These are phyloP conservation scores for Atta texana DNA, from an alignment of 1,140 invertebrate genomes.

Conservation along the genomic window DNA sequence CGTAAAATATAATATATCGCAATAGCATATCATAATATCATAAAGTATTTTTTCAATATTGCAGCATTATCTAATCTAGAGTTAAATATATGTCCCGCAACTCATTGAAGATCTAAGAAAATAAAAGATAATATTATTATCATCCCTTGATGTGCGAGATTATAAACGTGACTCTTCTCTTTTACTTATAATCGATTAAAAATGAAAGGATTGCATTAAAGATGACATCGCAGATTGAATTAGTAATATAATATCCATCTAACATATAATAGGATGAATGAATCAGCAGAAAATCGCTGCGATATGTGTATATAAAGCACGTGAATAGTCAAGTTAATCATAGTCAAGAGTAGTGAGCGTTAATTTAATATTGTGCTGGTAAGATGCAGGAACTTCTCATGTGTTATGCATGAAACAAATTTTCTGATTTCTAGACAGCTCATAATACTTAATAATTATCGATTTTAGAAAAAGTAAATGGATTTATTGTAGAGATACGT, in stretches of 20 bases:
- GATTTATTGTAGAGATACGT: not conserved
- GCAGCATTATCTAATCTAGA: not conserved
- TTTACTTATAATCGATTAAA: not conserved
- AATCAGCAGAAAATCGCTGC: not conserved
- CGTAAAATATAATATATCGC: not conserved
- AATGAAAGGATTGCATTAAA: not conserved
- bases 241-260: not conserved
- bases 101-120: not conserved
- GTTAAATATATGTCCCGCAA: not conserved
- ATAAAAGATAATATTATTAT: not conserved
- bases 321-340: not conserved
- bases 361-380: slow-evolving; percentile 5
- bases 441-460: not conserved
- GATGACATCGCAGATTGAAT: not conserved
- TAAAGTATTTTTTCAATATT: not conserved
- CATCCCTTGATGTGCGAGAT: not conserved
- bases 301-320: not conserved
- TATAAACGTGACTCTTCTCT: not conserved
- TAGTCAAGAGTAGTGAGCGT: not conserved
- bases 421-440: not conserved
- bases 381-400: not conserved
- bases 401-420: not conserved
- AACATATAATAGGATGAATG: slow-evolving; percentile 16
- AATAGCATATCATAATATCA: not conserved
- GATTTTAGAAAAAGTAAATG: not conserved